phyloP scores from a whole-genome alignment of 2,888 invertebrate genomes.

The Tenthredo scrophulariae region DNA sequence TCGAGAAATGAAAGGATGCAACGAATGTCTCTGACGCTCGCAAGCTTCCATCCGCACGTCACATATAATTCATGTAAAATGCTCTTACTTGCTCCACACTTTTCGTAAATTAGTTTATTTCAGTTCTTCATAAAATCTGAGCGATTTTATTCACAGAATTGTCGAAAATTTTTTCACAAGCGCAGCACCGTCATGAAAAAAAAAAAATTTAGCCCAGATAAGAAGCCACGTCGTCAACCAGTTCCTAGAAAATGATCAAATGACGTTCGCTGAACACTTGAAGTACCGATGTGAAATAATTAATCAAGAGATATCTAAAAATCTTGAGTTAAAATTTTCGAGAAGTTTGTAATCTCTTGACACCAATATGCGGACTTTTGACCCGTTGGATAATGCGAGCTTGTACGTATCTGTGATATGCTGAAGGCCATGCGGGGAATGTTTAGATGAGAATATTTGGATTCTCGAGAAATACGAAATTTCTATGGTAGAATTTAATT shows the following conservation, averaged over 20 bases:
- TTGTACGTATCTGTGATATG: not conserved
- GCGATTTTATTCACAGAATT: not conserved
- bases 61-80: not conserved
- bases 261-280: not conserved
- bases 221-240: not conserved
- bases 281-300: conserved; percentile 4
- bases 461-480: not conserved
- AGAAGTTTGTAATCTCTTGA: not conserved
- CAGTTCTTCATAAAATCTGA: not conserved
- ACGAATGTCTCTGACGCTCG: conserved; percentile 2
- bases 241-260: not conserved
- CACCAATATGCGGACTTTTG: not conserved
- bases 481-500: conserved; percentile 49
- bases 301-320: not conserved
- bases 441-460: not conserved
- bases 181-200: too few species aligned
- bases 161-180: too few species aligned
- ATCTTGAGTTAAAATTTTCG: not conserved
- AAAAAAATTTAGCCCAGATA: too few species aligned
- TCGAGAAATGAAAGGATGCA: not conserved
- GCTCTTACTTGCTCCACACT: not conserved
- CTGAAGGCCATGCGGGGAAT: not conserved
- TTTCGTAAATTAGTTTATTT: not conserved
- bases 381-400: not conserved
- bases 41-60: not conserved